Conservation (phyloP, 2,797 vertebrate species). For the Kryptolebias ocellatus region DNA sequence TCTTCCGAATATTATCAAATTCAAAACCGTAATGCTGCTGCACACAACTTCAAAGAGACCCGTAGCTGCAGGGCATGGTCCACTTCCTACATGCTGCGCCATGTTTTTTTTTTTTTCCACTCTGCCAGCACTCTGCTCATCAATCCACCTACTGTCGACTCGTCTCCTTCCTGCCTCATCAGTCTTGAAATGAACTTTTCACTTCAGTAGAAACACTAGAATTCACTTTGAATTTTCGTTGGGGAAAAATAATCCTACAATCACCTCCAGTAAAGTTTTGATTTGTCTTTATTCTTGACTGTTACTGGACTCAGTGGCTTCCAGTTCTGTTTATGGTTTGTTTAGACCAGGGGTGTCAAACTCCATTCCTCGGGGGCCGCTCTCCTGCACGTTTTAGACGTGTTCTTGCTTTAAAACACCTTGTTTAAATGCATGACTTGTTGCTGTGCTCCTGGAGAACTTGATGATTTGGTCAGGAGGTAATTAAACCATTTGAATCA, state of each 20-base stretch:
- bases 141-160: slow-evolving; percentile 46
- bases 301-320: too few relatives aligned
- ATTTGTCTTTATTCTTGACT: too few relatives aligned
- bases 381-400: too few relatives aligned
- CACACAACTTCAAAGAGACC: slow-evolving; percentile 40
- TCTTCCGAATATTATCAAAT: slow-evolving; percentile 36
- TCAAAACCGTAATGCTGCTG: slow-evolving; percentile 19
- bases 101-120: slow-evolving; percentile 18
- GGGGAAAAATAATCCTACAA: not conserved
- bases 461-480: too few relatives aligned
- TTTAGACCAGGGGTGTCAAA: too few relatives aligned
- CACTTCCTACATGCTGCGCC: slow-evolving; percentile 43
- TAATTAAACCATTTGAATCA: too few relatives aligned
- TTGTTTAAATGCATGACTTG: too few relatives aligned
- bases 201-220: slow-evolving; percentile 40
- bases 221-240: slow-evolving; percentile 20
- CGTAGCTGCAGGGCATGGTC: slow-evolving; percentile 41
- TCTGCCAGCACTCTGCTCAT: slow-evolving; percentile 37
- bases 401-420: too few relatives aligned
- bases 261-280: too few relatives aligned
- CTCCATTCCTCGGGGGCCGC: too few relatives aligned
- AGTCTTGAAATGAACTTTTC: slow-evolving; percentile 63
- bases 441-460: too few relatives aligned
- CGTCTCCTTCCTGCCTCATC: slow-evolving; percentile 45
- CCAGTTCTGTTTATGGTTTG: too few relatives aligned